Evolutionary conservation across 2,888 invertebrate genomes (phyloP).

Genomic region (Drosophila nigricruria): DNA sequence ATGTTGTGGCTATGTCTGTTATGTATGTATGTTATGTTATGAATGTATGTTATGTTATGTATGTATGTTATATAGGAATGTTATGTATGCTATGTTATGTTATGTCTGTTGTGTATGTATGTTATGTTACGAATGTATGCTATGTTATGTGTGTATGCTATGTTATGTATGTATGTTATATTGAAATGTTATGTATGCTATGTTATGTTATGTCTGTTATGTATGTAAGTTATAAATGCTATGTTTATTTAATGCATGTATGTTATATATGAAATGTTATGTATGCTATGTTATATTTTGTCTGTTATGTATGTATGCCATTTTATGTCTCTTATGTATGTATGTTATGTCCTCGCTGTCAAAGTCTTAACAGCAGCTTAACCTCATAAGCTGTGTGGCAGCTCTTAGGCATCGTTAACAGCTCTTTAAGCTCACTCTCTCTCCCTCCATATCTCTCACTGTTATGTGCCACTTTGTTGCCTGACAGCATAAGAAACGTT

Average conservation of each 20-base stretch:
- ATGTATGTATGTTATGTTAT: neutral
- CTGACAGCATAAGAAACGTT: slow-evolving; percentile 22
- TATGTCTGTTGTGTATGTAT: slow-evolving; percentile 8
- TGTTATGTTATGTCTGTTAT: neutral
- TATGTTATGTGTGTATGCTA: neutral
- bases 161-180: neutral
- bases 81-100: neutral
- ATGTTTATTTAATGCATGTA: slow-evolving; percentile 4
- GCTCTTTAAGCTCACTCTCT: slow-evolving; percentile 1
- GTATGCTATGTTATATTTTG: neutral
- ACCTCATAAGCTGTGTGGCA: slow-evolving; percentile 41
- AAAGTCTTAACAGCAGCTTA: slow-evolving; percentile 37
- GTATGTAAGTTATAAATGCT: neutral
- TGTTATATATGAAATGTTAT: neutral
- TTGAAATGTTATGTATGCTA: neutral
- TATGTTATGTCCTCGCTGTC: slow-evolving; percentile 4
- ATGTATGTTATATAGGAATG: neutral
- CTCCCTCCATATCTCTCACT: neutral
- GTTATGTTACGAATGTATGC: neutral
- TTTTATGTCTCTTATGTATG: slow-evolving; percentile 8
- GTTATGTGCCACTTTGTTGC: slow-evolving; percentile 2
- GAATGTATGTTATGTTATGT: slow-evolving; percentile 7
- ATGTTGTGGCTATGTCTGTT: slow-evolving; percentile 3
- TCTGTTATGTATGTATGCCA: neutral
- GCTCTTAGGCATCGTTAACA: slow-evolving; percentile 40